These are phyloP conservation scores for Drosophila bipectinata DNA, from an alignment of 1,140 invertebrate species.

Conservation along the genomic window DNA sequence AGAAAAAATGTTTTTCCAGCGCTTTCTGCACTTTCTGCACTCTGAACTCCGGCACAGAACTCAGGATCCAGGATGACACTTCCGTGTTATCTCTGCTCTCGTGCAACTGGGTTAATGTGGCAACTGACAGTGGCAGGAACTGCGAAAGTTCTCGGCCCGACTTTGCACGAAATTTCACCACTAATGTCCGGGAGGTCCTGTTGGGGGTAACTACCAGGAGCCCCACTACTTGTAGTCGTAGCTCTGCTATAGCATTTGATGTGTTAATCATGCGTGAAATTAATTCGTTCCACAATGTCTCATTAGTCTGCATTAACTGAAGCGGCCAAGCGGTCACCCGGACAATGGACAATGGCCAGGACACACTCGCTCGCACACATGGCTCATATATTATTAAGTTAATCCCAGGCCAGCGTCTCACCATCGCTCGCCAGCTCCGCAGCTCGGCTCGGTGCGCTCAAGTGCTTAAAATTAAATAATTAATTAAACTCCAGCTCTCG, in stretches of 20 bases:
- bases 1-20: constrained; percentile 48
- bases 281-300: constrained; percentile 83
- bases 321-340: constrained; percentile 60
- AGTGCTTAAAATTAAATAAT: constrained; percentile 83
- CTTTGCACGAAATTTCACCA: constrained; percentile 24
- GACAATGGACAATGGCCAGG: constrained; percentile 24
- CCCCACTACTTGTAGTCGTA: no score
- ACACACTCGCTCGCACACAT: constrained; percentile 44
- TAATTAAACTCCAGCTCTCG: constrained; percentile 70
- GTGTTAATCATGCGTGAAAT: constrained; percentile 84
- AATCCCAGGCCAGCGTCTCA: constrained; percentile 71
- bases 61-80: constrained; percentile 55
- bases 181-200: constrained; percentile 26
- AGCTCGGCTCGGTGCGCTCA: constrained; percentile 63
- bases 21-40: constrained; percentile 1
- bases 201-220: neutral
- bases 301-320: constrained; percentile 81
- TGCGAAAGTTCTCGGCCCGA: constrained; percentile 30
- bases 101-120: constrained; percentile 70
- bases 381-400: constrained; percentile 82
- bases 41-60: neutral
- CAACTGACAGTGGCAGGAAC: constrained; percentile 48
- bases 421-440: constrained; percentile 55
- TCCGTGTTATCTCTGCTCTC: constrained; percentile 68
- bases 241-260: constrained; percentile 66